phyloP scores from a whole-genome alignment of 2,113 vertebrate species.

The Tautogolabrus adspersus region DNA sequence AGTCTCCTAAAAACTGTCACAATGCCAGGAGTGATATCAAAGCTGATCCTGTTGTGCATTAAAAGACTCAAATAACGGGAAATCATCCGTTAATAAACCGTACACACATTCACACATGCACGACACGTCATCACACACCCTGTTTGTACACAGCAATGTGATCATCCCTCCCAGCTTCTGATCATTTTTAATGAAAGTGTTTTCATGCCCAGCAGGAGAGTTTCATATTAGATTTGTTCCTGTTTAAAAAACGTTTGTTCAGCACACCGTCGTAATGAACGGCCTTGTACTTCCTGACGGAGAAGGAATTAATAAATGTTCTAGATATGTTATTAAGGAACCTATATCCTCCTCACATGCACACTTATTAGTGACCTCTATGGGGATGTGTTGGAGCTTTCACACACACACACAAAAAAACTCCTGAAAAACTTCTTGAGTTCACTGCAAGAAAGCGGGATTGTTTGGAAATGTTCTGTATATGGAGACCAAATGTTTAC shows the following conservation, averaged over 20 bases:
- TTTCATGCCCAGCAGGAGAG: constrained; percentile 15
- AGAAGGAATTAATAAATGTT: too few relatives aligned
- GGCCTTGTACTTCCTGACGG: too few relatives aligned
- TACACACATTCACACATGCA: background rate
- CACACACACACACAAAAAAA: too few relatives aligned
- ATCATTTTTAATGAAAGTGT: constrained; percentile 33
- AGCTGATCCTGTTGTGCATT: background rate
- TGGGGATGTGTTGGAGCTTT: too few relatives aligned
- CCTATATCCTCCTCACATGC: too few relatives aligned
- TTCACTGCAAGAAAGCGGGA: too few relatives aligned
- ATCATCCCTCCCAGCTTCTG: constrained; percentile 11
- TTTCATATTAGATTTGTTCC: background rate
- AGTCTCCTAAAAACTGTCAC: too few relatives aligned
- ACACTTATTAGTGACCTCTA: too few relatives aligned
- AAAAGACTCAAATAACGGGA: background rate
- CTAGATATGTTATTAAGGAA: too few relatives aligned
- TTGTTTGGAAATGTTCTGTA: too few relatives aligned
- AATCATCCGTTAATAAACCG: background rate
- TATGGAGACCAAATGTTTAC: too few relatives aligned
- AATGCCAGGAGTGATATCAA: background rate
- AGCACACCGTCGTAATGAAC: background rate
- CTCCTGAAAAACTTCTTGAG: too few relatives aligned
- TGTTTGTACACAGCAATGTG: background rate
- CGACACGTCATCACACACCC: background rate
- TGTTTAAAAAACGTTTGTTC: background rate